These are phyloP conservation scores for Periophthalmus magnuspinnatus DNA, from an alignment of 2,797 vertebrate species.

Conservation along the genomic window DNA sequence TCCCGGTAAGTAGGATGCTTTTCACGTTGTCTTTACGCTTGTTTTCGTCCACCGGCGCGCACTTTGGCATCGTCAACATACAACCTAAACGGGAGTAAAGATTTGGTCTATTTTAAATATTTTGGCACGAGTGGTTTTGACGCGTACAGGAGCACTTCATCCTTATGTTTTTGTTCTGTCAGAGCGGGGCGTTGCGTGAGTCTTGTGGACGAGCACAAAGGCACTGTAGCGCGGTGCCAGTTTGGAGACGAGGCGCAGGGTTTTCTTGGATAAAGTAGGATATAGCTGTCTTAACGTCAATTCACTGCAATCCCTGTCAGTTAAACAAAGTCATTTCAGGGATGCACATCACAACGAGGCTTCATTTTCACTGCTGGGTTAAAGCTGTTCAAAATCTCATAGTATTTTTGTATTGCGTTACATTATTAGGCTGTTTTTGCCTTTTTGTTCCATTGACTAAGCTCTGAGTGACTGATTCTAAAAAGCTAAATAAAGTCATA, in stretches of 20 bases:
- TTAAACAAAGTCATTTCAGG: background rate
- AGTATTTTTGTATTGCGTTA: background rate
- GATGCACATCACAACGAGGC: background rate
- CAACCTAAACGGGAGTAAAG: background rate
- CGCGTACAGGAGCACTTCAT: slow-evolving; percentile 35
- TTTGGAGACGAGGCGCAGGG: slow-evolving; percentile 48
- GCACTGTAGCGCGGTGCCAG: slow-evolving; percentile 54
- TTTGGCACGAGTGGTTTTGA: slow-evolving; percentile 15
- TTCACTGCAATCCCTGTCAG: background rate
- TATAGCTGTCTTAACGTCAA: background rate
- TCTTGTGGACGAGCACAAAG: slow-evolving; percentile 65
- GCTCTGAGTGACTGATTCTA: background rate
- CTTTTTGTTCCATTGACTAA: background rate
- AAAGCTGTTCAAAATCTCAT: background rate
- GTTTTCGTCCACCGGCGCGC: background rate
- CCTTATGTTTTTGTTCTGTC: slow-evolving; percentile 57
- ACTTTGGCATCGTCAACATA: slow-evolving; percentile 1
- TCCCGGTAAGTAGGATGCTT: background rate
- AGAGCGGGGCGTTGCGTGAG: slow-evolving; percentile 57
- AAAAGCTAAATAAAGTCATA: too few species aligned
- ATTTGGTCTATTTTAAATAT: too few species aligned
- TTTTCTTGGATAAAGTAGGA: slow-evolving; percentile 24
- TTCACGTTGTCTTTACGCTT: background rate
- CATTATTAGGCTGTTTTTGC: background rate
- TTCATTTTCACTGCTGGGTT: background rate